Evolutionary conservation across 2,888 invertebrate genomes (phyloP), one percentile per base, ranked within the genome.

Genomic region (Sympetrum striolatum): DNA sequence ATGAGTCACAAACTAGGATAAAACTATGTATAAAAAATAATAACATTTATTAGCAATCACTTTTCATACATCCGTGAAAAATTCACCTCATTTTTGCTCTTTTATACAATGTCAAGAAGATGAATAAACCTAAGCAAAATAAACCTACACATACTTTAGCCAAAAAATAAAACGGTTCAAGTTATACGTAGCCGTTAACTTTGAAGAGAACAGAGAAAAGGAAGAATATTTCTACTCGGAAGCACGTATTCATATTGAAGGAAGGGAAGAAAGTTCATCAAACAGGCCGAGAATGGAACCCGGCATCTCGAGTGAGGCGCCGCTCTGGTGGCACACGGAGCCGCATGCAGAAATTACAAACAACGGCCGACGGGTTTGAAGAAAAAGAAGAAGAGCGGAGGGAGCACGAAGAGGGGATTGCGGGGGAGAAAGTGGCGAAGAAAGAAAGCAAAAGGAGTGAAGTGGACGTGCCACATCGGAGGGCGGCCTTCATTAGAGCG

Each of bases 401-500:
- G 8, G 0, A 12, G 3, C 4, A 6, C 2, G 12, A 22, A 37
- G 22, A 22, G 86, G 22, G 37, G 86, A 35, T 60, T 6, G 58
- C 35, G 58, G 60, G 53, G 86, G 35, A 60, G 35, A 60, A 86
- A 58, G 58, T 15, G 82, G 35, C 82, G 82, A 82, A 53, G 58
- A 53, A 35, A 58, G 18, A 39, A 39, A 39, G 39, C 39, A 39
- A 53, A 82, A 82, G 10, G 8, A 35, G 53, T 53, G 10, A 35
- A 35, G 22, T n/a, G 82, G 58, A 82, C 82, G 82, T 44, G 58
- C 60, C 60, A 60, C 15, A 60, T 60, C 60, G 15, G 48, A 82
- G 82, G 58, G 48, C 58, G 82, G 31, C 82, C 82, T 82, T 82
- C 82, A 82, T 82, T 82, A 82, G 82, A 31, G 53, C 82, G 53